Conservation (phyloP, 1,140 invertebrate genomes). For the Tribolium madens region DNA sequence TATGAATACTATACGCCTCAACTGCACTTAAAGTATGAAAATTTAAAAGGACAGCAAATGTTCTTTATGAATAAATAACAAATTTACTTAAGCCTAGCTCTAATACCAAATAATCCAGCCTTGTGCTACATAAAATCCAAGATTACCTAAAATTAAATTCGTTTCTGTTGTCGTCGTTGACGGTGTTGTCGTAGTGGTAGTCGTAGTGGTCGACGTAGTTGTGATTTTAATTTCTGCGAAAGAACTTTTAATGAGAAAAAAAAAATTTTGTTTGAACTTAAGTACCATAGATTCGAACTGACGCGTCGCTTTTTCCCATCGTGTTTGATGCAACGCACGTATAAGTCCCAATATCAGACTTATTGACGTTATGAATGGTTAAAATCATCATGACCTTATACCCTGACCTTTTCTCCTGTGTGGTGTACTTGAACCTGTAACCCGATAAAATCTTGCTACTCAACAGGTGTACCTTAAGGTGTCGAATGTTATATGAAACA, state of each 20-base stretch:
- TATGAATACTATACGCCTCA: background rate
- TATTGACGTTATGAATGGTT: constrained; percentile 73
- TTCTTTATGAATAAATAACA: background rate
- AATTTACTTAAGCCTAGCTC: background rate
- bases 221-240: constrained; percentile 71
- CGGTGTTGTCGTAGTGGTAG: constrained; percentile 69
- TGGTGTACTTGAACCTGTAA: constrained; percentile 71
- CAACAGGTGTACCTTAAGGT: constrained; percentile 14
- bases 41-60: background rate
- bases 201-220: constrained; percentile 69
- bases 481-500: background rate
- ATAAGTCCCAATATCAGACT: constrained; percentile 78
- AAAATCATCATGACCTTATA: constrained; percentile 75
- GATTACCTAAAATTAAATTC: constrained; percentile 49
- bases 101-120: too few relatives aligned
- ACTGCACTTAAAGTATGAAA: background rate
- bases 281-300: constrained; percentile 76
- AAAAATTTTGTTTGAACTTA: too few relatives aligned
- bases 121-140: too few relatives aligned
- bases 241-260: constrained; percentile 21
- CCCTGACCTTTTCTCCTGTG: constrained; percentile 70
- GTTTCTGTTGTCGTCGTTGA: constrained; percentile 63
- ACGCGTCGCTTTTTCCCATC: constrained; percentile 77
- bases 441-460: background rate
- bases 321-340: constrained; percentile 80